Conservation (phyloP, 2,797 vertebrate genomes). For the Epinephelus awoara region DNA sequence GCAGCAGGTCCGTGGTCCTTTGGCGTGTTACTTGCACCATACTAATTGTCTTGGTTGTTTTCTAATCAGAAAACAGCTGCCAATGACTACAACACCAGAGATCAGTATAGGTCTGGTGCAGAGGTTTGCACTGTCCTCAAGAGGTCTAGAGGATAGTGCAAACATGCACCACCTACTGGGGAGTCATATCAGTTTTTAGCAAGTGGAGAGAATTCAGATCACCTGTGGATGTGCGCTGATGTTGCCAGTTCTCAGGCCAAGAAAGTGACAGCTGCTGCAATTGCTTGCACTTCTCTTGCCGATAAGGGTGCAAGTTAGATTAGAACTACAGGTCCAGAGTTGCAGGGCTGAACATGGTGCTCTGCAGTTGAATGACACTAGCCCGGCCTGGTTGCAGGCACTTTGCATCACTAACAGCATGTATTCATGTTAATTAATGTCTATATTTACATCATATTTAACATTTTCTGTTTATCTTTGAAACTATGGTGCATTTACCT, state of each 20-base stretch:
- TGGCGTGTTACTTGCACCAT: background rate
- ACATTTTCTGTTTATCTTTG: background rate
- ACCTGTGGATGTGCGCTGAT: conserved; percentile 16
- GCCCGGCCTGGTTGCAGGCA: background rate
- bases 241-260: conserved; percentile 19
- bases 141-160: background rate
- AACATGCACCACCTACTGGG: conserved; percentile 1
- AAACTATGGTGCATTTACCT: conserved; percentile 9
- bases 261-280: conserved; percentile 31
- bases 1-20: background rate
- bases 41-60: conserved; percentile 9
- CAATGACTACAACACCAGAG: background rate
- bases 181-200: too few species aligned
- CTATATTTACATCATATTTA: background rate
- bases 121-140: background rate
- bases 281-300: conserved; percentile 27
- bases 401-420: conserved; percentile 8
- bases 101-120: too few species aligned
- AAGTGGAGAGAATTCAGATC: conserved; percentile 2
- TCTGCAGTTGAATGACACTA: conserved; percentile 9
- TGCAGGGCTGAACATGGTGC: conserved; percentile 21
- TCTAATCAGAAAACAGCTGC: conserved; percentile 4
- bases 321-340: background rate
- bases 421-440: conserved; percentile 2
- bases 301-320: conserved; percentile 22